These are phyloP conservation scores for Ptychoptera contaminata DNA, from an alignment of 2,888 invertebrate species.

Conservation along the genomic window DNA sequence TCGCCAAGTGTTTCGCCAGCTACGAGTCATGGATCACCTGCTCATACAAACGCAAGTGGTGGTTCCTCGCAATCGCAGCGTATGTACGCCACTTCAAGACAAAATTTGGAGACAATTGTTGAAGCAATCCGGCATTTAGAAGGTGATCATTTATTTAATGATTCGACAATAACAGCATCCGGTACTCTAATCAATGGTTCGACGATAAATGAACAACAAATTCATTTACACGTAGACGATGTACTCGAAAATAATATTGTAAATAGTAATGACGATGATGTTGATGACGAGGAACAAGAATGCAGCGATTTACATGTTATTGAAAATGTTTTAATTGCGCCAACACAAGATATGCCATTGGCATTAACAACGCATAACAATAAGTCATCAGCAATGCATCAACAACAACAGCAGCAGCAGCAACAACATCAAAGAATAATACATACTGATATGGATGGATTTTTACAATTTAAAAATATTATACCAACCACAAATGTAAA, in stretches of 20 bases:
- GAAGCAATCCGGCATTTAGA: constrained; percentile 97
- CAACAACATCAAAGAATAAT: constrained; percentile 23
- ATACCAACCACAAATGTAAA: constrained; percentile 15
- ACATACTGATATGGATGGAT: constrained; percentile 43
- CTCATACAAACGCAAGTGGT: neutral
- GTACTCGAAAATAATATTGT: too few species aligned
- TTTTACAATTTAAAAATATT: constrained; percentile 40
- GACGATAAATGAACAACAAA: constrained; percentile 20
- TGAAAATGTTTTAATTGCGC: constrained; percentile 2
- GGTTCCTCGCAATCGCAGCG: constrained; percentile 16
- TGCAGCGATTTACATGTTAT: too few species aligned
- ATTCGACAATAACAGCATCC: constrained; percentile 33
- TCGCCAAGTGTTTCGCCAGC: too few species aligned
- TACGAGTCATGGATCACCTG: too few species aligned
- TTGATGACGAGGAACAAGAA: too few species aligned
- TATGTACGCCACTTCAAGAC: constrained; percentile 54
- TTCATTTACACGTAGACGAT: constrained; percentile 13
- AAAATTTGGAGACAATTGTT: constrained; percentile 94
- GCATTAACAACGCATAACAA: constrained; percentile 21
- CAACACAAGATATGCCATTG: constrained; percentile 24
- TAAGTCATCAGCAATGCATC: constrained; percentile 29
- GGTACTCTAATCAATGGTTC: constrained; percentile 16
- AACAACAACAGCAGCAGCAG: constrained; percentile 24
- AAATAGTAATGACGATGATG: too few species aligned
- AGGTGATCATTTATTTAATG: constrained; percentile 84